Percentiles rank a stretch among this genome's conserved stretches.
These are phyloP conservation scores for Caerostris extrusa DNA, from an alignment of 1,140 invertebrate genomes.

Conservation along the genomic window DNA sequence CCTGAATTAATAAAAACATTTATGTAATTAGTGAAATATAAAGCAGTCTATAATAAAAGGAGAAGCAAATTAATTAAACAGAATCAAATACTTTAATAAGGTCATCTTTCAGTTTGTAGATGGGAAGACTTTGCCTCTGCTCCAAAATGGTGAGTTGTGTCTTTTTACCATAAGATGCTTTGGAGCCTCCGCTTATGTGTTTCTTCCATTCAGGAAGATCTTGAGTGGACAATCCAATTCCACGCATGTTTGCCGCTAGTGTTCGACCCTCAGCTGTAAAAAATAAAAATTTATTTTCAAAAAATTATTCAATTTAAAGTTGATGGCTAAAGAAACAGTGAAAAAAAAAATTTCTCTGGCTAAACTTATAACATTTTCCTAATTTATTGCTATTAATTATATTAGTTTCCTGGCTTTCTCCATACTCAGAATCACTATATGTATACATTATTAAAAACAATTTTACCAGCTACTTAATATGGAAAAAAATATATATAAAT, in stretches of 20 bases:
- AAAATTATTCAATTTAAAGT: neutral
- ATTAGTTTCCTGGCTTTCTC: too few relatives aligned
- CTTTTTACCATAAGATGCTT: conserved; percentile 99
- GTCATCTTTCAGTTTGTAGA: conserved; percentile 97
- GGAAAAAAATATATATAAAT: too few relatives aligned
- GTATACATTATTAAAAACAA: too few relatives aligned
- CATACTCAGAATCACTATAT: too few relatives aligned
- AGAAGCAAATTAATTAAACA: too few relatives aligned
- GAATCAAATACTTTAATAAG: conserved; percentile 87
- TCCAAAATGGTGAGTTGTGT: conserved; percentile 97
- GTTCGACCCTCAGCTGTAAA: conserved; percentile 85
- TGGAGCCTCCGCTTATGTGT: conserved; percentile 98
- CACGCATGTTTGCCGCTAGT: conserved; percentile 89
- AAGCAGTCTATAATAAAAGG: too few relatives aligned
- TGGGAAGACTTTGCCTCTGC: conserved; percentile 96
- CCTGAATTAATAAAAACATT: too few relatives aligned
- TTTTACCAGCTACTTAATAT: too few relatives aligned
- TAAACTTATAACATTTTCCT: too few relatives aligned
- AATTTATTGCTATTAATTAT: too few relatives aligned
- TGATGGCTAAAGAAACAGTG: neutral
- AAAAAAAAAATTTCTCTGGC: too few relatives aligned
- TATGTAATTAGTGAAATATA: too few relatives aligned
- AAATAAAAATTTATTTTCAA: neutral
- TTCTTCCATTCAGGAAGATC: conserved; percentile 99
- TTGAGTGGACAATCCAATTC: conserved; percentile 90